These are phyloP conservation scores for Pachymerium ferrugineum DNA, from an alignment of 2,888 invertebrate genomes.

Conservation along the genomic window DNA sequence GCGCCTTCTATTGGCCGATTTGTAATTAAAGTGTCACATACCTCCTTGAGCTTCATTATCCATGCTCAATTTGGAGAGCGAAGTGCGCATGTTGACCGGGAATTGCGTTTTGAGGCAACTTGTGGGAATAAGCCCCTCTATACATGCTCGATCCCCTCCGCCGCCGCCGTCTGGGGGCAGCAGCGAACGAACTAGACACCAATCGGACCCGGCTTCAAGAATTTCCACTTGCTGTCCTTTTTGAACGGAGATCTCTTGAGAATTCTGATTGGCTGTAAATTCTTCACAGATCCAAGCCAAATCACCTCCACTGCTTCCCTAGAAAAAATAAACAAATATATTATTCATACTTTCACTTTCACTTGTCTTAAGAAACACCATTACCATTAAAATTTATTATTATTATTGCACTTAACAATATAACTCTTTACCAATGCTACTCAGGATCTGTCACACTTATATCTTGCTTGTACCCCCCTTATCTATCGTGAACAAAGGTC, in stretches of 20 bases:
- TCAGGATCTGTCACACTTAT: too few species aligned
- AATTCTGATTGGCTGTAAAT: constrained; percentile 47
- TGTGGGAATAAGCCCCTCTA: constrained; percentile 48
- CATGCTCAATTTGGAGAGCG: constrained; percentile 44
- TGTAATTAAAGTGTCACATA: neutral
- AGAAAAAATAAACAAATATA: neutral
- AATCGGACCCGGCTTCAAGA: constrained; percentile 63
- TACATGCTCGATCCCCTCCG: neutral
- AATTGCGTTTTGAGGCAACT: constrained; percentile 44
- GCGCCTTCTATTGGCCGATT: neutral
- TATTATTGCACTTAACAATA: too few species aligned
- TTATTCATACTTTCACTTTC: too few species aligned
- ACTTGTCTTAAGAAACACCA: too few species aligned
- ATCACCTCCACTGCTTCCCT: constrained; percentile 58
- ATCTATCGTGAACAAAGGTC: too few species aligned
- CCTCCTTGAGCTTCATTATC: constrained; percentile 44
- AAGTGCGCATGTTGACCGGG: constrained; percentile 41
- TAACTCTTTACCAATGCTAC: too few species aligned
- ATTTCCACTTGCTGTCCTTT: constrained; percentile 94
- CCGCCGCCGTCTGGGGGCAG: constrained; percentile 36
- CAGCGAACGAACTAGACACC: constrained; percentile 46
- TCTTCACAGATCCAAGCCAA: constrained; percentile 89
- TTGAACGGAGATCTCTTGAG: constrained; percentile 73
- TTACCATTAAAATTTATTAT: neutral
- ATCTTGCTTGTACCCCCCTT: too few species aligned